phyloP scores from a whole-genome alignment of 1,140 invertebrate genomes.

The Agrypnia vestita region DNA sequence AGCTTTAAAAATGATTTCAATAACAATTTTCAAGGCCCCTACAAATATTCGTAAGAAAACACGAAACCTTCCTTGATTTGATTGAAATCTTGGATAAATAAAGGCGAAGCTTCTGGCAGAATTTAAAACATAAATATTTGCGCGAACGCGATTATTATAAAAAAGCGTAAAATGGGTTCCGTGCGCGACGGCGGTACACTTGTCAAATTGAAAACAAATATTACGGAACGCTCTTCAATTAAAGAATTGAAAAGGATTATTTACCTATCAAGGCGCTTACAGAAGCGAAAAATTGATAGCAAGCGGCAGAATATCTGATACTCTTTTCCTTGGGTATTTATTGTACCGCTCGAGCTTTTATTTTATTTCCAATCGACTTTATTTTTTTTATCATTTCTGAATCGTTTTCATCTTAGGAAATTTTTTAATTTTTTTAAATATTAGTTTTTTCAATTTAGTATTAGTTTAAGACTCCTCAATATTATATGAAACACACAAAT shows the following conservation, averaged over 20 bases:
- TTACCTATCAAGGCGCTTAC: neutral
- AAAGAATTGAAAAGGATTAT: constrained; percentile 3
- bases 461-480: too few species aligned
- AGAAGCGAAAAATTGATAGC: neutral
- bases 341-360: too few species aligned
- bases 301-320: too few species aligned
- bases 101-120: constrained; percentile 10
- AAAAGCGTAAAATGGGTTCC: constrained; percentile 12
- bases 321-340: too few species aligned
- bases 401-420: too few species aligned
- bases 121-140: constrained; percentile 36
- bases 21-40: neutral
- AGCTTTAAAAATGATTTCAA: neutral
- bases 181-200: neutral
- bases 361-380: too few species aligned
- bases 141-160: constrained; percentile 1
- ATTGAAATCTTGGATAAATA: constrained; percentile 18
- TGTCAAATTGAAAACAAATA: constrained; percentile 22
- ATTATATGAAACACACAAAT: too few species aligned
- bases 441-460: too few species aligned
- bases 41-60: neutral
- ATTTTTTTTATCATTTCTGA: too few species aligned
- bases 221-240: neutral
- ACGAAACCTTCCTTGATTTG: neutral
- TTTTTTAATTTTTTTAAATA: too few species aligned